Percentiles rank a stretch among this genome's conserved stretches.
These are phyloP conservation scores for Boloria selene DNA, from an alignment of 2,888 invertebrate genomes.

Conservation along the genomic window DNA sequence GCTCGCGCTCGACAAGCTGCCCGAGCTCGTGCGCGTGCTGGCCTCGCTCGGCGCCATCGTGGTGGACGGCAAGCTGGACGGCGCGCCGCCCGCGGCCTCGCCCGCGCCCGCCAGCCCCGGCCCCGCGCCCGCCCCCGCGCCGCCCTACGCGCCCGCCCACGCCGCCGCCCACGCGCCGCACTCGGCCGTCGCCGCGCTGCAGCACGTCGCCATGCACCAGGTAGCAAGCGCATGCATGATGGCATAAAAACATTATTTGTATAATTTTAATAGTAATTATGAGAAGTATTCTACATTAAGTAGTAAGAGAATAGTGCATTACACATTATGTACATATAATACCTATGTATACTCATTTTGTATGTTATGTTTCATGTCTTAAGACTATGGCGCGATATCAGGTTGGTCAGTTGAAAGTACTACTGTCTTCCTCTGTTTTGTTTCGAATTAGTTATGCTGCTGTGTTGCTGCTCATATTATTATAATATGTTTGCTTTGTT, in stretches of 20 bases:
- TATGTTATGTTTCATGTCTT: slow-evolving; percentile 60
- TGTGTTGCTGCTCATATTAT: neutral
- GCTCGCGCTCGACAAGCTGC: slow-evolving; percentile 90
- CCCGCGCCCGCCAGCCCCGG: slow-evolving; percentile 38
- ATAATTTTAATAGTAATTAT: too few relatives aligned
- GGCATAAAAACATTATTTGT: too few relatives aligned
- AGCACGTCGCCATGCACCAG: slow-evolving; percentile 76
- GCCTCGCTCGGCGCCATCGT: slow-evolving; percentile 90
- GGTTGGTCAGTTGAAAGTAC: slow-evolving; percentile 55
- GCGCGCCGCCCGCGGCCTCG: slow-evolving; percentile 54
- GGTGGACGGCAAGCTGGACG: slow-evolving; percentile 91
- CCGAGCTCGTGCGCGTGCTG: slow-evolving; percentile 90
- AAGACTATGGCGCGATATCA: slow-evolving; percentile 73
- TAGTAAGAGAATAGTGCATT: neutral
- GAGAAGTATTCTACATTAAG: too few relatives aligned
- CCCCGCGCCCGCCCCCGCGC: slow-evolving; percentile 41
- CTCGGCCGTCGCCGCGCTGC: slow-evolving; percentile 55
- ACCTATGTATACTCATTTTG: neutral
- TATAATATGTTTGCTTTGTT: too few relatives aligned
- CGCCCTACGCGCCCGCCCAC: slow-evolving; percentile 45
- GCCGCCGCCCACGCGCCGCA: slow-evolving; percentile 45
- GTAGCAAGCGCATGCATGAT: too few relatives aligned
- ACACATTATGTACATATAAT: neutral
- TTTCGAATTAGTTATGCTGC: neutral
- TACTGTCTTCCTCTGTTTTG: neutral